phyloP scores from a whole-genome alignment of 2,797 vertebrate genomes.

The Diplodus sargus region DNA sequence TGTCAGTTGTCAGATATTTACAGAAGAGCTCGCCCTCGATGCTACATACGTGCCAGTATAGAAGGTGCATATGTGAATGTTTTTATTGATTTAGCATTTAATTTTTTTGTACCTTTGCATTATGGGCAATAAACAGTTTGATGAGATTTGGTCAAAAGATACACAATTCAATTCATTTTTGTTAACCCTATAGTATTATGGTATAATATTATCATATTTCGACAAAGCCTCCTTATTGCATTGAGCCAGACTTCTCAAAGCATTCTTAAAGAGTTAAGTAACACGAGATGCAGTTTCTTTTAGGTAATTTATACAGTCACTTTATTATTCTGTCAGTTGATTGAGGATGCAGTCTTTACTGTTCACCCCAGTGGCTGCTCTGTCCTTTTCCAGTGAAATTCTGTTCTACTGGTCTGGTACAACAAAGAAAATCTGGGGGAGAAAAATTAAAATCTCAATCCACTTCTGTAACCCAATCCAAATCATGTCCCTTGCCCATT shows the following conservation, averaged over 20 bases:
- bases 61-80: not conserved
- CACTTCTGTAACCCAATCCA: no score
- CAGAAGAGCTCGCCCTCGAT: conserved; percentile 39
- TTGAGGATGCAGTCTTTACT: not conserved
- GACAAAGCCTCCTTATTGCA: not conserved
- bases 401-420: not conserved
- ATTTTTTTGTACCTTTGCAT: not conserved
- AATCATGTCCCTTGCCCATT: no score
- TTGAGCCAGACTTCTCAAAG: not conserved
- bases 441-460: no score
- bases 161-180: not conserved
- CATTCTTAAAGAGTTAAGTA: not conserved
- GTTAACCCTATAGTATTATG: not conserved
- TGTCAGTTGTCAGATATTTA: conserved; percentile 68
- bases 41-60: conserved; percentile 1
- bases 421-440: not conserved
- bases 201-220: not conserved
- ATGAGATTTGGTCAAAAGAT: not conserved
- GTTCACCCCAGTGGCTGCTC: not conserved
- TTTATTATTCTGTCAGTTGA: not conserved
- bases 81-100: not conserved
- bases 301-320: not conserved
- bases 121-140: not conserved
- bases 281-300: not conserved
- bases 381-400: not conserved